These are phyloP conservation scores for Melipona quadrifasciata DNA, from an alignment of 1,140 invertebrate species.

Conservation along the genomic window DNA sequence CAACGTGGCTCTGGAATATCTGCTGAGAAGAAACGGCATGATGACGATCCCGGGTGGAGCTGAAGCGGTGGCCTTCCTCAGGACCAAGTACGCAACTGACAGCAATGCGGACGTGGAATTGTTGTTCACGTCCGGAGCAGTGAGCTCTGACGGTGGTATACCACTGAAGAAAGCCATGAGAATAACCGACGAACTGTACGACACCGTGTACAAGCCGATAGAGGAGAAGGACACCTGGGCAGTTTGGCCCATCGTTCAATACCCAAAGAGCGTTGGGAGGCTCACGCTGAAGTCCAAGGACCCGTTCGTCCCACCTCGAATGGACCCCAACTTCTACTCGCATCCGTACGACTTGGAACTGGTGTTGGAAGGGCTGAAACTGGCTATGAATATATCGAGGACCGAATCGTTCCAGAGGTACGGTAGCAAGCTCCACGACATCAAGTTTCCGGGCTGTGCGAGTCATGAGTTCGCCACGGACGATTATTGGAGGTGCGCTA, in stretches of 20 bases:
- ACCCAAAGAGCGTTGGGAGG: constrained; percentile 88
- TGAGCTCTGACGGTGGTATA: constrained; percentile 86
- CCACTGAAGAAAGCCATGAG: constrained; percentile 82
- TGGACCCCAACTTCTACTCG: constrained; percentile 89
- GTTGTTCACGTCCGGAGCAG: constrained; percentile 80
- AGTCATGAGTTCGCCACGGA: constrained; percentile 83
- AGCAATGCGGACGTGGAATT: constrained; percentile 83
- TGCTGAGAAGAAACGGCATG: constrained; percentile 78
- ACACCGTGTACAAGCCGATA: constrained; percentile 83
- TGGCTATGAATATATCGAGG: constrained; percentile 83
- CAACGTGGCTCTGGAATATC: constrained; percentile 74
- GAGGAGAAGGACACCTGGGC: constrained; percentile 85
- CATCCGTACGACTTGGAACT: constrained; percentile 86
- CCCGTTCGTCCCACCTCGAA: constrained; percentile 87
- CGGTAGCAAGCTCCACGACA: constrained; percentile 82
- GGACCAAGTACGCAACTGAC: constrained; percentile 80
- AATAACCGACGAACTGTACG: constrained; percentile 83
- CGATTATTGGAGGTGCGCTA: constrained; percentile 89
- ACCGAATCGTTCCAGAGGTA: constrained; percentile 85
- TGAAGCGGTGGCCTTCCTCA: constrained; percentile 81
- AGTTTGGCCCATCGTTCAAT: constrained; percentile 87
- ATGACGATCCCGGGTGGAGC: constrained; percentile 81
- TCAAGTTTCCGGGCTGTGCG: constrained; percentile 84
- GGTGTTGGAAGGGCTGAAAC: constrained; percentile 86
- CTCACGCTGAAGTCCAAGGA: constrained; percentile 86